Base-by-base conservation (phyloP, 2,888 invertebrate species). In the Euplexia lucipara region DNA sequence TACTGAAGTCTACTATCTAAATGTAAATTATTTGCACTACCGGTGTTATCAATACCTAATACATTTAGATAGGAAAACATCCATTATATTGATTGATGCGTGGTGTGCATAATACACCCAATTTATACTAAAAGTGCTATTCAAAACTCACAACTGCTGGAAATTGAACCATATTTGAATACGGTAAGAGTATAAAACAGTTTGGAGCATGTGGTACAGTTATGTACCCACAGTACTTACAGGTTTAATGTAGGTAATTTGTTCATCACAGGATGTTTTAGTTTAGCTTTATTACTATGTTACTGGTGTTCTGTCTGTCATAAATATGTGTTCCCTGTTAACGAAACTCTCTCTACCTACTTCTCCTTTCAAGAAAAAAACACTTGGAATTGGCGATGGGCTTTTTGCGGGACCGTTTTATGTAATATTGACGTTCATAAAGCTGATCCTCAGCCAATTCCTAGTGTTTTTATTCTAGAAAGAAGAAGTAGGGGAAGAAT, bases 271-370 rank as follows among this genome's bases (percentile, higher is more conserved):
- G 71, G 75, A 72, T 68, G 60, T 68, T 34, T 22, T 32, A 47
- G 47, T 74, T 74, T 47, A 57, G 34, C 22, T 68, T 51, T 52
- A 60, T 71, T 44, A 60, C 52, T 69, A 42, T 56, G 34, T 18
- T 18, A 39, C 18, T 39, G 7, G 1, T 37, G 22, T 45, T 20
- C 10, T n/a, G 30, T 30, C 16, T 6, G 18, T 59, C 44, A n/a
- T n/a, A 5, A 44, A 18, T 39, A 37, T 47, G 16, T n/a, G n/a
- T n/a, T n/a, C n/a, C n/a, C 8, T 12, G 9, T 3, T 34, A 20
- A 4, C 10, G 22, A 7, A 14, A 30, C 30, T 41, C 14, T 22
- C 20, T 12, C n/a, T n/a, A n/a, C n/a, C n/a, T n/a, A n/a, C n/a
- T n/a, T n/a, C n/a, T n/a, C n/a, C n/a, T n/a, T n/a, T n/a, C n/a